These are phyloP conservation scores for Enteromius paludinosus DNA, from an alignment of 2,797 vertebrate genomes.

Conservation along the genomic window DNA sequence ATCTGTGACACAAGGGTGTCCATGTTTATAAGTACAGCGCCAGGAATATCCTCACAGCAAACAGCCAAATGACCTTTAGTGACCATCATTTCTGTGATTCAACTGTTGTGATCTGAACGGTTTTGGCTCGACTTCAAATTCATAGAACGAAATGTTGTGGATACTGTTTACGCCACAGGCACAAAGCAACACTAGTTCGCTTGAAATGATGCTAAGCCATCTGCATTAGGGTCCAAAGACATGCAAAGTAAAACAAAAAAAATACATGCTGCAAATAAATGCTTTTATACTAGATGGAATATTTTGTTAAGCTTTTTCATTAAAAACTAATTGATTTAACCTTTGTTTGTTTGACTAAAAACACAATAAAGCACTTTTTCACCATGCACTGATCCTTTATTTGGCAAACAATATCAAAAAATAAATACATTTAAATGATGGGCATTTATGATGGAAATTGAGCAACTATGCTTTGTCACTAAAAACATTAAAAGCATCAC, in stretches of 20 bases:
- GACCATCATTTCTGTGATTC: neutral
- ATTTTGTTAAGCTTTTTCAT: neutral
- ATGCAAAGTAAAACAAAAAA: neutral
- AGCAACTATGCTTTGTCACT: neutral
- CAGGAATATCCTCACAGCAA: conserved; percentile 16
- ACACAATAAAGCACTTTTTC: neutral
- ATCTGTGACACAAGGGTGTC: conserved; percentile 19
- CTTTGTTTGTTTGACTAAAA: neutral
- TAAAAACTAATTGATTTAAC: neutral
- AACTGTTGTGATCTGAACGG: neutral
- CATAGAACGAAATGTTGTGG: neutral
- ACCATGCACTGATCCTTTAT: neutral
- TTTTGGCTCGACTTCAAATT: neutral
- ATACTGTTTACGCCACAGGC: neutral
- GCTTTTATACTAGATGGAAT: neutral
- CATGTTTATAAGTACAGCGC: neutral
- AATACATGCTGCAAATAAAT: neutral
- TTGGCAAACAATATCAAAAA: neutral
- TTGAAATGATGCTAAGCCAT: neutral
- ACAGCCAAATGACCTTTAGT: neutral
- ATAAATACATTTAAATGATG: no score
- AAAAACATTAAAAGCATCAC: neutral
- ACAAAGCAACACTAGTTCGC: conserved; percentile 14
- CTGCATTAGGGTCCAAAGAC: neutral
- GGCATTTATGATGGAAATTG: neutral